Base-by-base conservation (phyloP, 2,888 invertebrate species). In the Heliconius aoede region DNA sequence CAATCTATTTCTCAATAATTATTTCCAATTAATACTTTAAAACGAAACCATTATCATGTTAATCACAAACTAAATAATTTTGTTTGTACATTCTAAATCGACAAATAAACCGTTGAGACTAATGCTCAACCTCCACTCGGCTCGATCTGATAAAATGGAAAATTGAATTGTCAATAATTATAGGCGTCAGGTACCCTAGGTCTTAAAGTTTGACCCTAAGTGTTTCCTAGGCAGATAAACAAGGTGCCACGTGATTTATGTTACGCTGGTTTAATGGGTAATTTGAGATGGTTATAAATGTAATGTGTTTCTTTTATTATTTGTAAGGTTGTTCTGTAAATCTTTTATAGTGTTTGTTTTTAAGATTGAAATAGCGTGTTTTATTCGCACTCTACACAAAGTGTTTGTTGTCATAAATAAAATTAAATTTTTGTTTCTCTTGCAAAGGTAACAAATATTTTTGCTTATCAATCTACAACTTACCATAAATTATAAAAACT, bases 161-260 rank as follows among this genome's bases (percentile, higher is more conserved):
- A 91, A 92, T 92, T 92, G 91, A 92, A 91, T 91, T 91, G 92
- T 92, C 92, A 91, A 90, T 92, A 92, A 92, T 91, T 91, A 87
- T 87, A 82, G 82, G 82, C 80, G 82, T 83, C 82, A 79, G 80
- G 77, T 80, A 79, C 77, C 80, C 80, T 46, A 82, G 83, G 82
- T 76, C 79, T 77, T 78, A 79, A 84, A 84, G 81, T 82, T 78
- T 82, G 80, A 79, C 81, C 83, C 80, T 74, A 81, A 81, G 79
- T 77, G 74, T 81, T 79, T 80, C 77, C 81, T 80, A 77, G 76
- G 76, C 68, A 76, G 79, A 78, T 80, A 79, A 76, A 74, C 65
- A 68, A 73, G 68, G 62, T 68, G 28, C 62, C 36, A 61, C 32
- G 72, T 78, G 80, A 80, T 80, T 80, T 78, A 80, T 80, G 78